phyloP scores from a whole-genome alignment of 2,113 vertebrate genomes.

The Tragelaphus imberbis region DNA sequence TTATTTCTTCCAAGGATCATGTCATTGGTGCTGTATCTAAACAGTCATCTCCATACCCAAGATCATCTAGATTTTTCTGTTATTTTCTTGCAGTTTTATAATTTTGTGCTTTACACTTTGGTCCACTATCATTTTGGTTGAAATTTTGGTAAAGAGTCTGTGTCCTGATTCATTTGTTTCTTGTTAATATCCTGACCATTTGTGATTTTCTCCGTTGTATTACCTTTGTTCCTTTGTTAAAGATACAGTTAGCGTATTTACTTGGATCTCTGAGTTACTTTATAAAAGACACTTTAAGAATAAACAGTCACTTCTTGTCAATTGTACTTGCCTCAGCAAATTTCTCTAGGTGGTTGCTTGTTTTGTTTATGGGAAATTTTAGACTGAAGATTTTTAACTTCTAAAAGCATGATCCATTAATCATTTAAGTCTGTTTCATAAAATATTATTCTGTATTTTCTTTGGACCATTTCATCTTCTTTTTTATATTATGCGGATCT shows the following conservation, averaged over 20 bases:
- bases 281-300: not conserved
- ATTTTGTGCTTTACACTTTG: not conserved
- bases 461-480: not conserved
- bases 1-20: not conserved
- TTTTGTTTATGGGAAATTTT: not conserved
- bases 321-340: not conserved
- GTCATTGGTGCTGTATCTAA: not conserved
- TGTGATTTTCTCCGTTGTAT: not conserved
- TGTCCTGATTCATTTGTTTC: not conserved
- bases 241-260: not conserved
- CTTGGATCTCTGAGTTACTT: not conserved
- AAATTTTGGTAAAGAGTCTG: not conserved
- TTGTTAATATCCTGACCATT: no score
- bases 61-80: not conserved
- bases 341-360: not conserved
- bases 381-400: not conserved
- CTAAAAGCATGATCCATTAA: not conserved
- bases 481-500: not conserved
- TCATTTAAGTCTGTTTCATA: not conserved
- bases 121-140: not conserved
- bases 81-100: not conserved
- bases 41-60: not conserved
- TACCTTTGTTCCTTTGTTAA: not conserved
- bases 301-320: not conserved
- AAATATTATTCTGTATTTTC: not conserved